These are phyloP conservation scores for Tyrannus savana DNA, from an alignment of 2,113 vertebrate genomes.

Conservation along the genomic window DNA sequence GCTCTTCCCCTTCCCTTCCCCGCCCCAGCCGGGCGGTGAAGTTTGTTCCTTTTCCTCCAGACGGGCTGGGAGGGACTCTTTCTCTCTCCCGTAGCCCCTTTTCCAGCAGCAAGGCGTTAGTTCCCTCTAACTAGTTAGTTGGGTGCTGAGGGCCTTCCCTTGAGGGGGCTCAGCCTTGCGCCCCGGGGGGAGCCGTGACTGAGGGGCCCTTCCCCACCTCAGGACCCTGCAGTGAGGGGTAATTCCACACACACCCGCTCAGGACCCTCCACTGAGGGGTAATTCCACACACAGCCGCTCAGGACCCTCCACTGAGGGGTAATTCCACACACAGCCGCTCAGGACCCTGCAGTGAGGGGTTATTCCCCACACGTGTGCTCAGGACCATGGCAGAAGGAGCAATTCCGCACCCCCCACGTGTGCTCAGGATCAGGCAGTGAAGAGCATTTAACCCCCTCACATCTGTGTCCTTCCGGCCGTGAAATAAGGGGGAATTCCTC, in stretches of 20 bases:
- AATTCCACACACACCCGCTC: too few species aligned
- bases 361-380: background rate
- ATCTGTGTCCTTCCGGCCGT: accelerated
- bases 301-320: background rate
- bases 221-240: background rate
- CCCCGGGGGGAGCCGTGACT: background rate
- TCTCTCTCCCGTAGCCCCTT: too few species aligned
- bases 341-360: background rate
- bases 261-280: background rate
- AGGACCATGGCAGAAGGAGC: accelerated
- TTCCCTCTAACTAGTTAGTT: too few species aligned
- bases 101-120: background rate
- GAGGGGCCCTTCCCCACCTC: background rate
- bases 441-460: accelerated
- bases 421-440: background rate
- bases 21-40: background rate
- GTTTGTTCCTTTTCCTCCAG: background rate
- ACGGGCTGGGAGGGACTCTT: background rate
- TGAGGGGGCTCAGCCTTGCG: background rate
- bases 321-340: background rate
- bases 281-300: background rate
- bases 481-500: background rate
- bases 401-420: accelerated
- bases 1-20: background rate
- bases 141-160: background rate